Conservation (phyloP, 2,797 vertebrate species). For the Synaphobranchus kaupii region DNA sequence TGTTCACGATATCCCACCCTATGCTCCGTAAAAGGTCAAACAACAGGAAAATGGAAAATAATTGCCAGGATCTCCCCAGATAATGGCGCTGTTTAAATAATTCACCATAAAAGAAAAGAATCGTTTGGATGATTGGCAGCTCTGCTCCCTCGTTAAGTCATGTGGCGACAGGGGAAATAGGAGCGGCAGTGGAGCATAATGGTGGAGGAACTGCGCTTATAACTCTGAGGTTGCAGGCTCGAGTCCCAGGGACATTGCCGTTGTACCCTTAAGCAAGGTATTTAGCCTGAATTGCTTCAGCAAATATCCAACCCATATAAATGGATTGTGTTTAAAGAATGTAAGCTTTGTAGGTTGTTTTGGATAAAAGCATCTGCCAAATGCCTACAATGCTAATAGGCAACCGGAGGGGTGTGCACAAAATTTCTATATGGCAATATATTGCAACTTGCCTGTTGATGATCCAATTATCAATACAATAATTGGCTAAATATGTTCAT, state of each 20-base stretch:
- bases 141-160: background rate
- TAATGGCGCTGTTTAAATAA: background rate
- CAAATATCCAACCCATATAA: background rate
- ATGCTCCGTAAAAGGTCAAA: background rate
- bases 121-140: conserved; percentile 2
- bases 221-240: background rate
- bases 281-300: background rate
- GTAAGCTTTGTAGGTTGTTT: background rate
- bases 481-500: background rate
- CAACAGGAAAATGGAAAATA: background rate
- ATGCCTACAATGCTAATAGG: background rate
- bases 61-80: background rate
- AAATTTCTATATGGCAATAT: background rate
- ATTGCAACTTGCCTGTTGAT: background rate
- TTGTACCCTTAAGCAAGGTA: background rate
- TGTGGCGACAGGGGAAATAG: background rate
- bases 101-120: background rate
- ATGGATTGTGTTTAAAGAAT: background rate
- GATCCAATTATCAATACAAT: background rate
- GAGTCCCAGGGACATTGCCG: background rate
- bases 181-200: background rate
- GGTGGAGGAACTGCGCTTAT: background rate
- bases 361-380: conserved; percentile 6
- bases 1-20: background rate
- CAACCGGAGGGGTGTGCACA: background rate